These are phyloP conservation scores for Myotis vivesi DNA, from an alignment of 2,797 vertebrate species.

Conservation along the genomic window DNA sequence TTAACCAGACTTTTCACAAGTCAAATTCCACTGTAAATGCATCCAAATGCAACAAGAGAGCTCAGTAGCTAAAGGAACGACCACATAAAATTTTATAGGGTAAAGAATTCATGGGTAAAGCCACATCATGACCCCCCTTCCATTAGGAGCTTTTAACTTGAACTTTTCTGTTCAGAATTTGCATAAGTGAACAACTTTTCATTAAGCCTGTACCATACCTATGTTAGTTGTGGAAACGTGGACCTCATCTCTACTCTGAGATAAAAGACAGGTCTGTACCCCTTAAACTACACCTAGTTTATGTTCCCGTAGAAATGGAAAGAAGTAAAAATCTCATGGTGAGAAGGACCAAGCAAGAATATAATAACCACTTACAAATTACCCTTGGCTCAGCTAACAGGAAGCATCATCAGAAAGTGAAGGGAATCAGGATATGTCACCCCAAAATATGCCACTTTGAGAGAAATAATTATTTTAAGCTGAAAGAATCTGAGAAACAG, in stretches of 20 bases:
- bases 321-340: neutral
- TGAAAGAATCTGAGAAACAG: neutral
- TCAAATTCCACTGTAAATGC: constrained; percentile 23
- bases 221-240: neutral
- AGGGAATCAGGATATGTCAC: neutral
- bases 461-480: neutral
- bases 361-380: neutral
- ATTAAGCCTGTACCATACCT: neutral
- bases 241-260: neutral
- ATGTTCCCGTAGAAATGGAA: neutral
- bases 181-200: neutral
- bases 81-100: neutral
- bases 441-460: neutral
- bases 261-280: neutral
- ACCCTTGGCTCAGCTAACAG: neutral
- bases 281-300: neutral
- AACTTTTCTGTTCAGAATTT: neutral
- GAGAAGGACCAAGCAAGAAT: constrained; percentile 5
- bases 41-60: constrained; percentile 3
- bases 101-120: constrained; percentile 33
- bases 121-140: neutral
- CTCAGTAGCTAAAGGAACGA: constrained; percentile 3
- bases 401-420: neutral
- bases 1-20: constrained; percentile 21
- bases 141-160: constrained; percentile 25